These are phyloP conservation scores for Microtus ochrogaster DNA, from an alignment of 2,113 vertebrate species.

Conservation along the genomic window DNA sequence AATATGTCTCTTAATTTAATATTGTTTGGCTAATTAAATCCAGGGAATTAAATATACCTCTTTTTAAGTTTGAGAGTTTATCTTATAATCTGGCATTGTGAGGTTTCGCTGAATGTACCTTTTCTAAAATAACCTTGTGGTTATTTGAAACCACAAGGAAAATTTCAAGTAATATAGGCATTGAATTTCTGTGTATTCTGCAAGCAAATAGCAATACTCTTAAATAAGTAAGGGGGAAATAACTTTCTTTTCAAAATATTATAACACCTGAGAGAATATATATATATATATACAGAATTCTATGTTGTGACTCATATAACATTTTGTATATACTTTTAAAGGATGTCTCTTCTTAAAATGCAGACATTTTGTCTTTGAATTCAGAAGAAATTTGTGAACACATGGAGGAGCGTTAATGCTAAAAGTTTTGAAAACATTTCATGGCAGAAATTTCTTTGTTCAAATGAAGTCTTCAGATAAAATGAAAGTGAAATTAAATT, in stretches of 20 bases:
- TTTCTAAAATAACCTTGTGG: background rate
- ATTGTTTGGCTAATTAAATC: conserved; percentile 43
- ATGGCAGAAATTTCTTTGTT: background rate
- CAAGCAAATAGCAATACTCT: background rate
- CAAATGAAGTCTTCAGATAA: conserved; percentile 51
- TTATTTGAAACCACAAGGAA: background rate
- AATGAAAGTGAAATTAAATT: conserved; percentile 32
- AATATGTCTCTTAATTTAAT: conserved; percentile 34
- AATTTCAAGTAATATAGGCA: conserved; percentile 22
- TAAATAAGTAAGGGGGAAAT: background rate
- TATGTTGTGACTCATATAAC: background rate
- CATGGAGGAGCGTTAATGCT: background rate
- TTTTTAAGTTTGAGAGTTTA: background rate
- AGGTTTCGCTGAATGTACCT: background rate
- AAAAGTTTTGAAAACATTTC: conserved; percentile 6
- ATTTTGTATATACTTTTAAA: background rate
- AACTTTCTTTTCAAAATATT: background rate
- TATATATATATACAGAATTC: background rate
- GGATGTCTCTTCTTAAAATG: background rate
- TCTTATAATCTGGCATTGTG: background rate
- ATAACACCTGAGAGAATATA: background rate
- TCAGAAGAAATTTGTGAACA: background rate
- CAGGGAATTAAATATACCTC: background rate
- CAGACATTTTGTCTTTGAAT: background rate
- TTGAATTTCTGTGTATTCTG: background rate